Evolutionary conservation across 2,797 vertebrate species (phyloP).

Genomic region (Tragelaphus oryx): DNA sequence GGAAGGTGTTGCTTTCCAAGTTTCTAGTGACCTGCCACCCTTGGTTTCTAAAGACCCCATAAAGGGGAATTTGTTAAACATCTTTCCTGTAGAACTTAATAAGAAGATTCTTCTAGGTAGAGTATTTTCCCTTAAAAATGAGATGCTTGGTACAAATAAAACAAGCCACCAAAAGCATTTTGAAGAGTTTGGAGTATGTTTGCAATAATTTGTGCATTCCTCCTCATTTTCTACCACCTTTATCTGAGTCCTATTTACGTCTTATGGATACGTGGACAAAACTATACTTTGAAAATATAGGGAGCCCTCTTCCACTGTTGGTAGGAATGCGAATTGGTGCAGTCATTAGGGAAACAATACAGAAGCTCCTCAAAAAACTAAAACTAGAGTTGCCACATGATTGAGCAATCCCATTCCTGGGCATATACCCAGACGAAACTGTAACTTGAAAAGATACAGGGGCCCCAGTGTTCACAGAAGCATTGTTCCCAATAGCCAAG

Average conservation of each 20-base stretch:
- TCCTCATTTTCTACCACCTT: not conserved
- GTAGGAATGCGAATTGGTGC: not conserved
- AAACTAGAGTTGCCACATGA: not conserved
- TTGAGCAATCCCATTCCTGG: not conserved
- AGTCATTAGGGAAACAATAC: not conserved
- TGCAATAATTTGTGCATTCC: not conserved
- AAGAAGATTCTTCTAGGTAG: not conserved
- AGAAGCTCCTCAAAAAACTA: not conserved
- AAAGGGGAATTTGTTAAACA: not conserved
- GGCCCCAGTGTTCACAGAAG: not conserved
- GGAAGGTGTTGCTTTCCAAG: not conserved
- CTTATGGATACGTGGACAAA: not conserved
- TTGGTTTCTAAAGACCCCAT: not conserved
- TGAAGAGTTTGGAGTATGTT: not conserved
- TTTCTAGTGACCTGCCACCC: not conserved
- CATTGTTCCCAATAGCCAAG: not conserved
- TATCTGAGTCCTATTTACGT: not conserved
- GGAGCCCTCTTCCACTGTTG: not conserved
- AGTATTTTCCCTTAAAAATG: not conserved
- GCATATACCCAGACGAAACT: not conserved
- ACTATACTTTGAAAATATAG: not conserved
- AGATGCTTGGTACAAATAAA: not conserved
- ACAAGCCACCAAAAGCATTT: not conserved
- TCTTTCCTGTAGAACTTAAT: not conserved
- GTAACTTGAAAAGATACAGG: not conserved